These are phyloP conservation scores for Gymnoscelis rufifasciata DNA, from an alignment of 2,888 invertebrate species.

Conservation along the genomic window DNA sequence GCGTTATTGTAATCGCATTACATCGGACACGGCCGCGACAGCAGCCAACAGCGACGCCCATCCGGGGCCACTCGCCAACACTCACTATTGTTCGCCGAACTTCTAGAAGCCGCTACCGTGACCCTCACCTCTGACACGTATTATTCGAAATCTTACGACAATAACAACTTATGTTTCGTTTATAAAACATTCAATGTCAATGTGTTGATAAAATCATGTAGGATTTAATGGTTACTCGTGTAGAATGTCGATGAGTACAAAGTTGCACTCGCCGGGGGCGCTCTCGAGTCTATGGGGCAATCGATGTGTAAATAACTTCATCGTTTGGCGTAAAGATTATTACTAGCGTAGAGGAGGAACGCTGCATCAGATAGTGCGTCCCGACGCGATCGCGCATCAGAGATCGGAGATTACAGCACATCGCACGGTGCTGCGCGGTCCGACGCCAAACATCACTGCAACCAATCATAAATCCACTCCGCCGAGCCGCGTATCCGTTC, in stretches of 20 bases:
- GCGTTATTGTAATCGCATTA: constrained; percentile 56
- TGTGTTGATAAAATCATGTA: constrained; percentile 19
- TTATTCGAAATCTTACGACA: constrained; percentile 25
- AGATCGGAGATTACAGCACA: constrained; percentile 43
- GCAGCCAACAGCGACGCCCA: constrained; percentile 23
- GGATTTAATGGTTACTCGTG: constrained; percentile 16
- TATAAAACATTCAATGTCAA: constrained; percentile 17
- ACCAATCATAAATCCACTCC: constrained; percentile 51
- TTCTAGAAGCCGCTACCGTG: constrained; percentile 33
- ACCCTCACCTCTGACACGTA: constrained; percentile 46
- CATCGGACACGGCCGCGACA: constrained; percentile 36
- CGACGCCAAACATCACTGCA: constrained; percentile 55
- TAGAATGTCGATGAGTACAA: constrained; percentile 21
- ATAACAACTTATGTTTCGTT: constrained; percentile 18
- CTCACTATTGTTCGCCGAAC: constrained; percentile 52
- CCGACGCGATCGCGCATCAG: constrained; percentile 37
- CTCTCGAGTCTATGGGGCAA: constrained; percentile 34
- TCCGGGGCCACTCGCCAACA: constrained; percentile 37
- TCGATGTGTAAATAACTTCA: constrained; percentile 53
- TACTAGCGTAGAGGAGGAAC: constrained; percentile 40
- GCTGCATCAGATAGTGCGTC: constrained; percentile 47
- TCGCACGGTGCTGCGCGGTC: constrained; percentile 34
- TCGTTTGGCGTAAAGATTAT: constrained; percentile 50
- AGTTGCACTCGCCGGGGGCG: constrained; percentile 24
- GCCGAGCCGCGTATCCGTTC: constrained; percentile 45